Evolutionary conservation across 2,113 vertebrate species (phyloP).

Genomic region (Phyllostomus discolor): DNA sequence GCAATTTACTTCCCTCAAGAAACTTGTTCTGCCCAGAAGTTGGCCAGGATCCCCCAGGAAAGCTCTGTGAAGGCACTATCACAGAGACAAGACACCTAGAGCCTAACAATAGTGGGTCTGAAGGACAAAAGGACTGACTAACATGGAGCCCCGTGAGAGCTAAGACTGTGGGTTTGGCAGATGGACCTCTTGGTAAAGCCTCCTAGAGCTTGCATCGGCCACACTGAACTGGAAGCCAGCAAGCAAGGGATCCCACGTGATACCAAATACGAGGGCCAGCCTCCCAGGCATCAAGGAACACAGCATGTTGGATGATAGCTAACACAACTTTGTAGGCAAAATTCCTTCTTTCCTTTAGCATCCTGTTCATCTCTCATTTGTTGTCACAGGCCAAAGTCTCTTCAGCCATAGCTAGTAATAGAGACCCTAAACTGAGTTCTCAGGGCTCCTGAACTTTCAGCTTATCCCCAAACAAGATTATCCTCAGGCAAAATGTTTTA

Average conservation of each 20-base stretch:
- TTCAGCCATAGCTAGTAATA: not conserved
- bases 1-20: not conserved
- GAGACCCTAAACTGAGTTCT: not conserved
- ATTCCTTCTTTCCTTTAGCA: not conserved
- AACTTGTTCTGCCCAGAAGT: not conserved
- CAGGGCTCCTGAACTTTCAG: not conserved
- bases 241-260: not conserved
- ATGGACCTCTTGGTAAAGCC: not conserved
- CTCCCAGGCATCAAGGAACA: not conserved
- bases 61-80: not conserved
- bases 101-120: not conserved
- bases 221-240: not conserved
- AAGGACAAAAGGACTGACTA: not conserved
- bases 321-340: not conserved
- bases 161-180: not conserved
- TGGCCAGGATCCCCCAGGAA: not conserved
- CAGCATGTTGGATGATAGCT: not conserved
- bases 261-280: not conserved
- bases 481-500: not conserved
- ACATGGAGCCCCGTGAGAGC: not conserved
- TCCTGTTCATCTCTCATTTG: not conserved
- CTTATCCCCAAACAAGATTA: not conserved
- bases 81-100: not conserved
- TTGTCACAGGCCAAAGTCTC: not conserved
- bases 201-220: not conserved